These are phyloP conservation scores for Mythimna pallens DNA, from an alignment of 2,888 invertebrate genomes.

Conservation along the genomic window DNA sequence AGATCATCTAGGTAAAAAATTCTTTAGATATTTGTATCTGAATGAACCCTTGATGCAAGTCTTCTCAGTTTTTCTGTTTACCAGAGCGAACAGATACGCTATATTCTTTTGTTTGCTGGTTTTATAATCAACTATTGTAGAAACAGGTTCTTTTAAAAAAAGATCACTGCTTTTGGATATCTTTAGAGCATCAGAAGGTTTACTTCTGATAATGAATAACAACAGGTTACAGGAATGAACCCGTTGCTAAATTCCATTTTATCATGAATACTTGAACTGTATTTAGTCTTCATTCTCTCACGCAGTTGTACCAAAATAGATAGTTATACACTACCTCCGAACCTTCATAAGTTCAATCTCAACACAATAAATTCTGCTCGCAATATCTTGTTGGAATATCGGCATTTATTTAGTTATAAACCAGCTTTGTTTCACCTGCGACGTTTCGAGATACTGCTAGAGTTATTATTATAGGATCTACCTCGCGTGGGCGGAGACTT, in stretches of 20 bases:
- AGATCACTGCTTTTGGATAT: background rate
- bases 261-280: background rate
- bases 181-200: background rate
- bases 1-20: background rate
- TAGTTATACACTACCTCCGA: background rate
- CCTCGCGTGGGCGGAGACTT: slow-evolving; percentile 60
- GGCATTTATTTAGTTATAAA: slow-evolving; percentile 31
- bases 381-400: slow-evolving; percentile 42
- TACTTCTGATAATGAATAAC: background rate
- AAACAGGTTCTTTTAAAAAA: background rate
- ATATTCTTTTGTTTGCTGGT: background rate
- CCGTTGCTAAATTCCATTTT: background rate
- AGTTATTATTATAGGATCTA: slow-evolving; percentile 52
- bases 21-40: background rate
- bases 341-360: slow-evolving; percentile 22
- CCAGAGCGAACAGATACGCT: no score
- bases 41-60: background rate
- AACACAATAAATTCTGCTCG: slow-evolving; percentile 15
- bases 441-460: slow-evolving; percentile 49
- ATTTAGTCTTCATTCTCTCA: background rate
- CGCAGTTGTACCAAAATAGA: background rate
- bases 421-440: slow-evolving; percentile 55
- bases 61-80: background rate
- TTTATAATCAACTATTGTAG: background rate
- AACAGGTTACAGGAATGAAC: no score